These are phyloP conservation scores for Auanema sp. DNA, from an alignment of 2,888 invertebrate genomes.

Conservation along the genomic window DNA sequence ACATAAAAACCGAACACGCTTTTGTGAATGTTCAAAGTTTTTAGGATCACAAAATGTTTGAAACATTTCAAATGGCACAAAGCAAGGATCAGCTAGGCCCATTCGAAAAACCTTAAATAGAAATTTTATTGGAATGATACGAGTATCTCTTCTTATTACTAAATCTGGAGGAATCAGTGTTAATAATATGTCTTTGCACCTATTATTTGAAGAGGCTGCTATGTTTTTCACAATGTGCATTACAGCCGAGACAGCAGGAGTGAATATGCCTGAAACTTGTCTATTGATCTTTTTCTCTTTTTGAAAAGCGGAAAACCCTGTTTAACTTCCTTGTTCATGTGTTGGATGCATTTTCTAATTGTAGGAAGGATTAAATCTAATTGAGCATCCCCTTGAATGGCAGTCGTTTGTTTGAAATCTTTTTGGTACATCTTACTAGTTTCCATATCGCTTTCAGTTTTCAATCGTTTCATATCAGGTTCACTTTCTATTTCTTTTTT, in stretches of 20 bases:
- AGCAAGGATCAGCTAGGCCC: constrained; percentile 10
- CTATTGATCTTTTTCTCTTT: too few species aligned
- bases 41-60: constrained; percentile 14
- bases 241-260: constrained; percentile 13
- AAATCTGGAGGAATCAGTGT: constrained; percentile 14
- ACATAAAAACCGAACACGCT: constrained; percentile 14
- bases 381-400: too few species aligned
- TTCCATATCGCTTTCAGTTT: too few species aligned
- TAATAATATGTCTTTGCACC: constrained; percentile 11
- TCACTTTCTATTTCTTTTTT: too few species aligned
- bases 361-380: not conserved
- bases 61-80: constrained; percentile 16
- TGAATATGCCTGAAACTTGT: constrained; percentile 8
- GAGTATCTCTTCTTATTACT: not conserved
- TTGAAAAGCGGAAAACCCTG: not conserved
- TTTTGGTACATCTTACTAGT: too few species aligned
- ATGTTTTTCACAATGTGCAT: constrained; percentile 16
- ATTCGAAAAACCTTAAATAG: constrained; percentile 18
- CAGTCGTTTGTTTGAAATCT: too few species aligned
- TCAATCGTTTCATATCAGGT: too few species aligned
- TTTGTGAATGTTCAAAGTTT: constrained; percentile 6
- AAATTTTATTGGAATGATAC: not conserved
- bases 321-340: constrained; percentile 2
- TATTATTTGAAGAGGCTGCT: constrained; percentile 9
- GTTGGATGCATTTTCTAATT: constrained; percentile 1